Evolutionary conservation across 2,797 vertebrate species (phyloP).

Genomic region (Acomys russatus): DNA sequence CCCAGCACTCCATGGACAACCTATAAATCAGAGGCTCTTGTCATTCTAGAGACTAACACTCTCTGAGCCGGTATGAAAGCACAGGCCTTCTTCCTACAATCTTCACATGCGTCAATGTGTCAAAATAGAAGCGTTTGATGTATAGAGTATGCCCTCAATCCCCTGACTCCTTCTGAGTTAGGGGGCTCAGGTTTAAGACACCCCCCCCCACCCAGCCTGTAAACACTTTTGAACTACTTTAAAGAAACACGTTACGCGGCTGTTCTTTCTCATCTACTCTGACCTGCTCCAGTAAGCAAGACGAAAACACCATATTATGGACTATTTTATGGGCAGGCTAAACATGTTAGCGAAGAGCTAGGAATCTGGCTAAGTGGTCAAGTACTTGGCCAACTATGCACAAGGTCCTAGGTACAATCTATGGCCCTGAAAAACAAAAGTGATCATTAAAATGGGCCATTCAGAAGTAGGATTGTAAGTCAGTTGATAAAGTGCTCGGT

Average conservation of each 20-base stretch:
- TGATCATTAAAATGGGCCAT: neutral
- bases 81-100: neutral
- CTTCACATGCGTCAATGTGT: neutral
- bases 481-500: too few species aligned
- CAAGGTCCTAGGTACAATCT: neutral
- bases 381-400: neutral
- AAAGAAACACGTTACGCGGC: neutral
- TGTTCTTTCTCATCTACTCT: conserved; percentile 7
- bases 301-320: neutral
- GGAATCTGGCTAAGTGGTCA: neutral
- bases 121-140: neutral
- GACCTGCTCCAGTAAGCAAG: neutral
- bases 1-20: neutral
- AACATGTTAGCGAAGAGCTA: neutral
- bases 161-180: neutral
- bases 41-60: neutral
- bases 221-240: neutral
- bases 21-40: neutral
- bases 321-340: neutral
- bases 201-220: too few species aligned
- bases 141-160: neutral
- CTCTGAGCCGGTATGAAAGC: neutral
- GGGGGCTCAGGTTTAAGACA: neutral
- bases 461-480: neutral
- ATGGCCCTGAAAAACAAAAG: neutral